Conservation (phyloP, 2,113 vertebrate species). For the Catagonus wagneri region DNA sequence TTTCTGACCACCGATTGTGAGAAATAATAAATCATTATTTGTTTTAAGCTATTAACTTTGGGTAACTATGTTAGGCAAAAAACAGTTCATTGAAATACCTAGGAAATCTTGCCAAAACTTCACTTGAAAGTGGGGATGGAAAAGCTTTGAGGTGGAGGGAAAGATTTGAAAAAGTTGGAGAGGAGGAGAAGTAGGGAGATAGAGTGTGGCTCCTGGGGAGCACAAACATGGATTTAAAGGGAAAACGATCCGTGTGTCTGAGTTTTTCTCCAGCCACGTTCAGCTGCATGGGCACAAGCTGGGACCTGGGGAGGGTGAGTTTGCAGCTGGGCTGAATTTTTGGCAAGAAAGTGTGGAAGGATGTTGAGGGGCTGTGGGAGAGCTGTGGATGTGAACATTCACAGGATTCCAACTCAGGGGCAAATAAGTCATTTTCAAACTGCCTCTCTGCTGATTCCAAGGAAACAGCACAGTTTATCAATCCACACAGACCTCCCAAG, state of each 20-base stretch:
- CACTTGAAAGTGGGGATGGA: neutral
- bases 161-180: neutral
- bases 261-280: neutral
- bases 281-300: neutral
- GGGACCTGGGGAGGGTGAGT: neutral
- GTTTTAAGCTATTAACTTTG: neutral
- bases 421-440: neutral
- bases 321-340: neutral
- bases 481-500: neutral
- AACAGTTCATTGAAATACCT: neutral
- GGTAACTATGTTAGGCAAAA: neutral
- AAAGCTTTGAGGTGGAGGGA: neutral
- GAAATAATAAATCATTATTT: neutral
- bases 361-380: neutral
- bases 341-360: neutral
- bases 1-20: neutral
- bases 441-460: neutral
- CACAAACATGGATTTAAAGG: neutral
- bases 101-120: neutral
- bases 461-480: neutral
- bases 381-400: neutral
- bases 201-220: neutral
- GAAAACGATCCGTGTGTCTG: neutral
- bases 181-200: neutral
- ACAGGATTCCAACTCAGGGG: neutral